These are phyloP conservation scores for Drosophila arizonae DNA, from an alignment of 1,140 invertebrate species.

Conservation along the genomic window DNA sequence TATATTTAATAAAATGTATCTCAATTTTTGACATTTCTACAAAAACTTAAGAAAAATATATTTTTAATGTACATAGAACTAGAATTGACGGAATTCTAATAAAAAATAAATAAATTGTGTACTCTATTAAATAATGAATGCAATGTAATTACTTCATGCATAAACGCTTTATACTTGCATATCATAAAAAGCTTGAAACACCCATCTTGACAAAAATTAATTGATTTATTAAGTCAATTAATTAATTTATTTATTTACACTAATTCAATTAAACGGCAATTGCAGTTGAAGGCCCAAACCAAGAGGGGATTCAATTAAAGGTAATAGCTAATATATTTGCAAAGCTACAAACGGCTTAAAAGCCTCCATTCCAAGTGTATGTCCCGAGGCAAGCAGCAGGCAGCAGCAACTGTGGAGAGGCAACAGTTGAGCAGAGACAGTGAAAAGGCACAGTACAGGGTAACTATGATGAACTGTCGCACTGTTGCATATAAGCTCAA, in stretches of 20 bases:
- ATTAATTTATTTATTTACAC: slow-evolving; percentile 71
- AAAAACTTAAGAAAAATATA: too few relatives aligned
- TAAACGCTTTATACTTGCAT: too few relatives aligned
- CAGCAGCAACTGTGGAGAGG: background rate
- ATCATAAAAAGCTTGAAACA: background rate
- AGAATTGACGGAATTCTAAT: too few relatives aligned
- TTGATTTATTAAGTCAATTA: too few relatives aligned
- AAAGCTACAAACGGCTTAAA: slow-evolving; percentile 62
- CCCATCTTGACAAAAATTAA: too few relatives aligned
- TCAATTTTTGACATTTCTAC: too few relatives aligned
- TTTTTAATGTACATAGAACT: too few relatives aligned
- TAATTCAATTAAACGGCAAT: slow-evolving; percentile 52
- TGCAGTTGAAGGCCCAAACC: slow-evolving; percentile 24
- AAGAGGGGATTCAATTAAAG: slow-evolving; percentile 59
- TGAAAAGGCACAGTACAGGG: slow-evolving; percentile 32
- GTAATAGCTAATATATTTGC: slow-evolving; percentile 58
- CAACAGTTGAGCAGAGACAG: background rate
- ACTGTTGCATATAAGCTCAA: background rate
- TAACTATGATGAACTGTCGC: slow-evolving; percentile 9
- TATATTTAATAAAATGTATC: too few relatives aligned
- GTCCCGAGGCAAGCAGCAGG: slow-evolving; percentile 13
- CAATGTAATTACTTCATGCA: too few relatives aligned
- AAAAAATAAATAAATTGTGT: too few relatives aligned
- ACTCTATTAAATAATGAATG: too few relatives aligned
- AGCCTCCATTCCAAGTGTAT: slow-evolving; percentile 42